These are phyloP conservation scores for Drosophila punjabiensis DNA, from an alignment of 1,140 invertebrate genomes.

Conservation along the genomic window DNA sequence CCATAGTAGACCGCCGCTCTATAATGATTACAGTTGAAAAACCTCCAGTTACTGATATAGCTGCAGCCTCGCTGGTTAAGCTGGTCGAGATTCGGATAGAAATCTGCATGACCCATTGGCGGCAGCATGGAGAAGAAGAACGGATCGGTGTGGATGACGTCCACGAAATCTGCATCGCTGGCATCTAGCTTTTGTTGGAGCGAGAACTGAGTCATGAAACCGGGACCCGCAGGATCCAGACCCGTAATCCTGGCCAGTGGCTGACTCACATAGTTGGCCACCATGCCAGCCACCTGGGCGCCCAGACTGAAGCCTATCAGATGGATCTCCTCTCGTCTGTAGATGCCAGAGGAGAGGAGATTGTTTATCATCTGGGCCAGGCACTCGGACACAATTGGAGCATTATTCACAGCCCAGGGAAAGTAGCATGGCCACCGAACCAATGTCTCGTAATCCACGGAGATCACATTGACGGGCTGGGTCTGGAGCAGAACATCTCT, in stretches of 20 bases:
- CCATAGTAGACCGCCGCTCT: conserved; percentile 87
- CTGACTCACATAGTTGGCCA: conserved; percentile 83
- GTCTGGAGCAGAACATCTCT: conserved; percentile 69
- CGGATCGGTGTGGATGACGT: conserved; percentile 91
- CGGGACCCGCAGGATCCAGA: conserved; percentile 79
- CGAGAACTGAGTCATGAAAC: conserved; percentile 56
- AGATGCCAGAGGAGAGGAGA: conserved; percentile 85
- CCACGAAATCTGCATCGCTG: conserved; percentile 91
- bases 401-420: conserved; percentile 86
- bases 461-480: conserved; percentile 85
- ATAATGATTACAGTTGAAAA: conserved; percentile 86
- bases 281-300: conserved; percentile 95
- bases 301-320: conserved; percentile 95
- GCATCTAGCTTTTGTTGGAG: conserved; percentile 57
- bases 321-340: conserved; percentile 88
- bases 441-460: conserved; percentile 86
- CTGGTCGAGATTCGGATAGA: conserved; percentile 92
- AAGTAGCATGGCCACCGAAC: conserved; percentile 86
- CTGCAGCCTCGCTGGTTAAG: conserved; percentile 91
- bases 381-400: conserved; percentile 85
- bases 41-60: conserved; percentile 60
- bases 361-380: conserved; percentile 85
- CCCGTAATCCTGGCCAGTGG: conserved; percentile 75
- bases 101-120: conserved; percentile 91
- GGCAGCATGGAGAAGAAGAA: conserved; percentile 88